A percentile compares a stretch with the other conserved stretches of the same genome.
phyloP scores from a whole-genome alignment of 2,888 invertebrate species.

The Leptarthrus brevirostris region DNA sequence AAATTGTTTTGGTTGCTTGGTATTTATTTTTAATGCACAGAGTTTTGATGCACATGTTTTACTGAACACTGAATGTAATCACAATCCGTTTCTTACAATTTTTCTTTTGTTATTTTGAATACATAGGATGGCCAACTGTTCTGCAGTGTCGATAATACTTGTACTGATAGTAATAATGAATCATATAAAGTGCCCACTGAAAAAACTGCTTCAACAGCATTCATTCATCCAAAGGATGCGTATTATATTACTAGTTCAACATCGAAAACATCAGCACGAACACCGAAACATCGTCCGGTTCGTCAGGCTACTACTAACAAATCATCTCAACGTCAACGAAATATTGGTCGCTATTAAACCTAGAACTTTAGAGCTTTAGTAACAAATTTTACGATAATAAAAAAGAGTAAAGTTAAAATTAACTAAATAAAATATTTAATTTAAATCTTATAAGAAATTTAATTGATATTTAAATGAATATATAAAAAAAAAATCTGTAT shows the following conservation, averaged over 20 bases:
- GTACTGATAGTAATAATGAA: constrained; percentile 55
- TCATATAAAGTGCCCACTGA: constrained; percentile 54
- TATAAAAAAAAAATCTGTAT: constrained; percentile 45
- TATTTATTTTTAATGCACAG: constrained; percentile 22
- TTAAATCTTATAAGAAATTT: constrained; percentile 46
- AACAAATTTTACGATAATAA: constrained; percentile 50
- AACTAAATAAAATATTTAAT: constrained; percentile 48
- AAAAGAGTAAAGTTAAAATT: constrained; percentile 44
- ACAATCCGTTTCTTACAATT: constrained; percentile 15
- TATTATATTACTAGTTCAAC: constrained; percentile 51
- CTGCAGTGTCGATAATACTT: constrained; percentile 57
- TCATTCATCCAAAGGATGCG: constrained; percentile 50
- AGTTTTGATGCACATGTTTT: constrained; percentile 36
- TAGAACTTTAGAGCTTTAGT: constrained; percentile 50
- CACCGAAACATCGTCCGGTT: constrained; percentile 51
- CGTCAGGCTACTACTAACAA: constrained; percentile 47
- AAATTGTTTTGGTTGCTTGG: constrained; percentile 6
- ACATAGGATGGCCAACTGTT: constrained; percentile 57
- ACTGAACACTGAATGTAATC: neutral
- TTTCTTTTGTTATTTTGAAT: constrained; percentile 37
- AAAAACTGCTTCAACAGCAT: constrained; percentile 32
- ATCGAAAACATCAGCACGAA: constrained; percentile 55
- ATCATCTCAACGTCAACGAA: constrained; percentile 53
- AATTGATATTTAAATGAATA: constrained; percentile 45
- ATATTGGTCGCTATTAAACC: constrained; percentile 51